Evolutionary conservation across 2,888 invertebrate species (phyloP).

Genomic region (Diloba caeruleocephala): DNA sequence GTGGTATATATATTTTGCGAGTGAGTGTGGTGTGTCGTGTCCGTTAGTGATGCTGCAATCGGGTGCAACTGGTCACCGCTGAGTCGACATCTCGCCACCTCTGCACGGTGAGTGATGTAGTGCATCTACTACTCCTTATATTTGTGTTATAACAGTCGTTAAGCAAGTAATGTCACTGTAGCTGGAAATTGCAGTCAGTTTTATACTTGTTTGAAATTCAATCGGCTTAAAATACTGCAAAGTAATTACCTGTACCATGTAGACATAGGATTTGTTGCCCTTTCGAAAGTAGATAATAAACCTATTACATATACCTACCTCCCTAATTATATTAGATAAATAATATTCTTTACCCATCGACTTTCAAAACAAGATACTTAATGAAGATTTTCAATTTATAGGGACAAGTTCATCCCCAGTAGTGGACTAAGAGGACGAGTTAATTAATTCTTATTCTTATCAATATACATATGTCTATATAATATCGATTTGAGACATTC

Average conservation of each 20-base stretch:
- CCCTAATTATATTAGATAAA: not conserved
- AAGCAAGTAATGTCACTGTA: conserved; percentile 63
- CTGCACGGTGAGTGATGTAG: conserved; percentile 68
- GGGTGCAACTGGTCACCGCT: conserved; percentile 61
- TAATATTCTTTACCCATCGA: not conserved
- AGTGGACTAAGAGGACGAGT: not conserved
- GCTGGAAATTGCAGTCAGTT: conserved; percentile 51
- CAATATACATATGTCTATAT: not conserved
- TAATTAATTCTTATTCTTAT: not conserved
- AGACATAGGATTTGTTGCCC: conserved; percentile 23
- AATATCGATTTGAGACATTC: not conserved
- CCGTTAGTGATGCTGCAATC: conserved; percentile 76
- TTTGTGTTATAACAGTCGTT: conserved; percentile 53
- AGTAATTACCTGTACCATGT: conserved; percentile 27
- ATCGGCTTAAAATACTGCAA: conserved; percentile 11
- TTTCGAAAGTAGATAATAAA: conserved; percentile 23
- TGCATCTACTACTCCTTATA: conserved; percentile 42
- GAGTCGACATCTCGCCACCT: conserved; percentile 65
- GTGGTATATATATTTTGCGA: conserved; percentile 73
- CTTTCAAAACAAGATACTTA: too few species aligned
- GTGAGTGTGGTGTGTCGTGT: conserved; percentile 67
- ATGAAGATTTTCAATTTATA: conserved; percentile 6
- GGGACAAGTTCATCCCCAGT: not conserved
- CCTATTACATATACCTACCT: conserved; percentile 2
- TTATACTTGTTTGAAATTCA: conserved; percentile 31